Percentiles rank a stretch among this genome's conserved stretches.
These are phyloP conservation scores for Papilio demoleus DNA, from an alignment of 2,888 invertebrate species.

Conservation along the genomic window DNA sequence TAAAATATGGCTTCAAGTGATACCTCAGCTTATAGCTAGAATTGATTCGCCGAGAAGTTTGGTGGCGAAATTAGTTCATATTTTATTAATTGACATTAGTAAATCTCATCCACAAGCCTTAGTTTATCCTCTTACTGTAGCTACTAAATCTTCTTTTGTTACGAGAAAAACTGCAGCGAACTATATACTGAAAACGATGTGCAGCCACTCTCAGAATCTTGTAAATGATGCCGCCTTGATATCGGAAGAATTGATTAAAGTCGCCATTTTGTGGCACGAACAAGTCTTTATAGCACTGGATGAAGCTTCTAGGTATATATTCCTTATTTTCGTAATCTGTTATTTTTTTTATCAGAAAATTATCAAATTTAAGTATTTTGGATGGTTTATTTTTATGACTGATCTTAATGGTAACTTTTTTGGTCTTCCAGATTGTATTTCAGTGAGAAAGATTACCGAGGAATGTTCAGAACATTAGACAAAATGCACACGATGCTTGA, in stretches of 20 bases:
- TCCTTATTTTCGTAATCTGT: not conserved
- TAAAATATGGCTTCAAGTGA: constrained; percentile 99
- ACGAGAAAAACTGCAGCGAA: constrained; percentile 95
- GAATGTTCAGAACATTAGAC: constrained; percentile 97
- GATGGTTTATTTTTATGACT: not conserved
- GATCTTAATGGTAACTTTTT: constrained; percentile 6
- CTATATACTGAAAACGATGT: constrained; percentile 97
- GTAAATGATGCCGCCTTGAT: constrained; percentile 98
- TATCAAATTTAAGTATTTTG: not conserved
- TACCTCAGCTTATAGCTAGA: constrained; percentile 98
- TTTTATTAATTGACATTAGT: constrained; percentile 97
- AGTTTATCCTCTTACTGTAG: constrained; percentile 98
- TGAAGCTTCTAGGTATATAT: constrained; percentile 89
- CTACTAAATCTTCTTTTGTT: constrained; percentile 95
- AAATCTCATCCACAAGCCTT: constrained; percentile 98
- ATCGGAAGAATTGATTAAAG: constrained; percentile 97
- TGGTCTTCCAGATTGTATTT: constrained; percentile 90
- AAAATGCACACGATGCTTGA: constrained; percentile 97
- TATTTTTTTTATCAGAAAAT: not conserved
- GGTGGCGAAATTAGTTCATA: constrained; percentile 95
- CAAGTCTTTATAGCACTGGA: constrained; percentile 92
- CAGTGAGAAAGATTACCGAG: constrained; percentile 96
- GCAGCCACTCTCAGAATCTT: constrained; percentile 94
- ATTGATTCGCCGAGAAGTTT: constrained; percentile 96
- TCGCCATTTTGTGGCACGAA: constrained; percentile 99